Conservation (phyloP, 1,140 invertebrate genomes). For the Orussus abietinus region DNA sequence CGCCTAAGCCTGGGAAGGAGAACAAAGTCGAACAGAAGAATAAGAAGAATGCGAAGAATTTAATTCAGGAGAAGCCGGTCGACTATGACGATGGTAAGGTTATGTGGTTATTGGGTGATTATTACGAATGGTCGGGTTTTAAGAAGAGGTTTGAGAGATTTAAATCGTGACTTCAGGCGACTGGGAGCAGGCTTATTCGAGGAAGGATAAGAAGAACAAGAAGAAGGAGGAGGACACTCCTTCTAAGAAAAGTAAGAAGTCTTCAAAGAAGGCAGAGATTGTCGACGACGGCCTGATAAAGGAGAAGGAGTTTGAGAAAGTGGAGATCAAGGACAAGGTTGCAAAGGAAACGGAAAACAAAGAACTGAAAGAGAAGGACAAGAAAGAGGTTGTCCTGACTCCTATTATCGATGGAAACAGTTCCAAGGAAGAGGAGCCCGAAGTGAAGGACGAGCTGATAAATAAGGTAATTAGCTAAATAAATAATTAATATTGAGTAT, state of each 20-base stretch:
- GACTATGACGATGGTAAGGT: conserved; percentile 66
- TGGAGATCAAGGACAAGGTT: conserved; percentile 52
- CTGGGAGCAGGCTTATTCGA: conserved; percentile 69
- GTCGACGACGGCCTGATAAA: conserved; percentile 37
- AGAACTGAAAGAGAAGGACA: conserved; percentile 51
- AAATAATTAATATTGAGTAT: conserved; percentile 6
- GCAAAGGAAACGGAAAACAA: conserved; percentile 55
- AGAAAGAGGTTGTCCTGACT: conserved; percentile 43
- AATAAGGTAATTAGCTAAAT: conserved; percentile 28
- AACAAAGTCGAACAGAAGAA: conserved; percentile 55
- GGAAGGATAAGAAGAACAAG: conserved; percentile 64
- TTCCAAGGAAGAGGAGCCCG: conserved; percentile 38
- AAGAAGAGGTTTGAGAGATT: conserved; percentile 1
- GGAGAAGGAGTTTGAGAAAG: conserved; percentile 51
- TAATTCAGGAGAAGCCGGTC: conserved; percentile 61
- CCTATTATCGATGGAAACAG: conserved; percentile 33
- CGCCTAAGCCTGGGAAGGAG: conserved; percentile 47
- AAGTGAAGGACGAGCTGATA: conserved; percentile 42
- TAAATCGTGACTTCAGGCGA: conserved; percentile 48
- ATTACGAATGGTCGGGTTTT: conserved; percentile 2
- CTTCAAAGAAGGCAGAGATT: conserved; percentile 38
- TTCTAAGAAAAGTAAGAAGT: conserved; percentile 51
- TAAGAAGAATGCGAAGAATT: conserved; percentile 56
- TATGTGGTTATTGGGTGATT: conserved; percentile 10
- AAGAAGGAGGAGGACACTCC: conserved; percentile 56